Evolutionary conservation across 1,140 invertebrate species (phyloP).

Genomic region (Tribolium castaneum): DNA sequence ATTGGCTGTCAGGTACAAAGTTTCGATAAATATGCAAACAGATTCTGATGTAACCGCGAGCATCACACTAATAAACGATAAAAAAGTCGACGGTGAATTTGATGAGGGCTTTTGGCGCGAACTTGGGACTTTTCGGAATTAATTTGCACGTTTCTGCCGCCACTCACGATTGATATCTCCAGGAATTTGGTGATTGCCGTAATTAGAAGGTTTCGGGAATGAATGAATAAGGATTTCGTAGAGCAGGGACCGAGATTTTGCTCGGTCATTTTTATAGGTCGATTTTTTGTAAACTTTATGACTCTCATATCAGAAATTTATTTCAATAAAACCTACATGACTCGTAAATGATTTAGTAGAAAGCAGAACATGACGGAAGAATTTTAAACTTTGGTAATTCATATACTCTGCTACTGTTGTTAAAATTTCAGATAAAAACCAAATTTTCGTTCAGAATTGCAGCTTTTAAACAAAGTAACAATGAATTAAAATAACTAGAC

Average conservation of each 20-base stretch:
- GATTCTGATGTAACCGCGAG: conserved; percentile 31
- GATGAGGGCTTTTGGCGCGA: conserved; percentile 20
- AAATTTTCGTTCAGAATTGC: too few species aligned
- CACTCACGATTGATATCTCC: neutral
- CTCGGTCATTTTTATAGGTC: too few species aligned
- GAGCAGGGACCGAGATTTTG: neutral
- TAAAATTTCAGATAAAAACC: too few species aligned
- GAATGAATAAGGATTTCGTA: neutral
- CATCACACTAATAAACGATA: conserved; percentile 26
- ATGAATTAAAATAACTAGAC: too few species aligned
- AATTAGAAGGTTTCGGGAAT: neutral
- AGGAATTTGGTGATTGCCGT: neutral
- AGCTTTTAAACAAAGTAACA: too few species aligned
- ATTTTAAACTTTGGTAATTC: too few species aligned
- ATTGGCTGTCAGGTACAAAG: conserved; percentile 39
- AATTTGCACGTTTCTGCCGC: conserved; percentile 11
- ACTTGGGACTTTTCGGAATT: neutral
- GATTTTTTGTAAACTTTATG: too few species aligned
- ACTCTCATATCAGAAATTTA: too few species aligned
- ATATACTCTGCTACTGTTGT: too few species aligned
- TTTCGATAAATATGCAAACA: conserved; percentile 38
- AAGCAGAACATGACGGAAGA: too few species aligned
- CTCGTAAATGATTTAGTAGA: too few species aligned
- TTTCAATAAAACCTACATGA: too few species aligned
- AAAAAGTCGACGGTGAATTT: neutral